phyloP scores from a whole-genome alignment of 2,888 invertebrate genomes.

The Norana najaformis region DNA sequence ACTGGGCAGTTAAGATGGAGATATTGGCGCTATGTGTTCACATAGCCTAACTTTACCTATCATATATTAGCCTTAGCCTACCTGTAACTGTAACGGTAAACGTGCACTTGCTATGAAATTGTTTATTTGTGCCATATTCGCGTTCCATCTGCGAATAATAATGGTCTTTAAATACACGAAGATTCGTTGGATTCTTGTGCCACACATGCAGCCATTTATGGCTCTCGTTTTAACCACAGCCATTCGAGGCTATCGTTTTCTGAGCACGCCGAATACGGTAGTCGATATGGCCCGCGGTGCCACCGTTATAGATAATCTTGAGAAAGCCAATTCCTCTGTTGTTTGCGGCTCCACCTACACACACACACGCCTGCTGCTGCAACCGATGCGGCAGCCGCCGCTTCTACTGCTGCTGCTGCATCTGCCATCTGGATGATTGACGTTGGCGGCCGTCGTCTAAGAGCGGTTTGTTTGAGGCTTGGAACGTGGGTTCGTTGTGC shows the following conservation, averaged over 20 bases:
- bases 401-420: background rate
- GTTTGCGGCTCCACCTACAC: background rate
- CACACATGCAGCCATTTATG: background rate
- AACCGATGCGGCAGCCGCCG: background rate
- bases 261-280: background rate
- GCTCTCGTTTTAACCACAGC: background rate
- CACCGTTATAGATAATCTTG: background rate
- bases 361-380: background rate
- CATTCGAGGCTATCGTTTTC: background rate
- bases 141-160: background rate
- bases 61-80: no score
- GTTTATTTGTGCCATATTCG: background rate
- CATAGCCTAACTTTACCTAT: no score
- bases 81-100: no score
- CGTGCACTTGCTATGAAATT: no score
- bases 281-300: background rate
- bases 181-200: background rate
- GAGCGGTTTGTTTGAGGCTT: background rate
- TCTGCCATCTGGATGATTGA: background rate
- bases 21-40: no score
- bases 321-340: background rate
- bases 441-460: background rate
- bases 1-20: no score
- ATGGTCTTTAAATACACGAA: background rate
- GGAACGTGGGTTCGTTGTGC: background rate